A percentile compares a stretch with the other conserved stretches of the same genome.
Evolutionary conservation across 2,113 vertebrate species (phyloP).

Genomic region (Puma concolor): DNA sequence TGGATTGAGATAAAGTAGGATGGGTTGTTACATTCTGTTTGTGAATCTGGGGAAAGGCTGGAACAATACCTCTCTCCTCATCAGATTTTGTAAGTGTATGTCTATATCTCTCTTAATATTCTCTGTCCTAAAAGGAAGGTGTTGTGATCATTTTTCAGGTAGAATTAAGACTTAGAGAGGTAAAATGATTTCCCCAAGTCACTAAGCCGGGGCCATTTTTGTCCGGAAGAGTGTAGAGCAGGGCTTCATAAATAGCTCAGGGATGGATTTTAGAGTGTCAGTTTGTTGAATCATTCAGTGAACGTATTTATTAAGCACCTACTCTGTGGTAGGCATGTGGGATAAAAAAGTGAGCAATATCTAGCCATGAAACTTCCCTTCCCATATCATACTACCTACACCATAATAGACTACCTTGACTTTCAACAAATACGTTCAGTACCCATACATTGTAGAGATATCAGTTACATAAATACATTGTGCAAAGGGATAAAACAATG

Average conservation of each 20-base stretch:
- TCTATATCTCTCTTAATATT: background rate
- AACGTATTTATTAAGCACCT: background rate
- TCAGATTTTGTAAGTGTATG: background rate
- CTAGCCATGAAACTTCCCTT: background rate
- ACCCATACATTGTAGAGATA: background rate
- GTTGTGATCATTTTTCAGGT: background rate
- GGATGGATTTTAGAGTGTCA: background rate
- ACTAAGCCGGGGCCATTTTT: background rate
- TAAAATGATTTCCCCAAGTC: background rate
- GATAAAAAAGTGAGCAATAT: background rate
- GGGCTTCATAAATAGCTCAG: background rate
- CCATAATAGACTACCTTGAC: background rate
- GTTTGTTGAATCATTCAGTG: background rate
- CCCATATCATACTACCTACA: too few relatives aligned
- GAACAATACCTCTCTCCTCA: background rate
- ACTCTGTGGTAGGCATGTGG: background rate
- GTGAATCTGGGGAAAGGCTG: background rate
- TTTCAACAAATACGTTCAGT: background rate
- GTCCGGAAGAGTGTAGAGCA: accelerated
- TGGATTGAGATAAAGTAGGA: accelerated
- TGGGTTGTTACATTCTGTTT: background rate
- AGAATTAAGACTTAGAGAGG: background rate
- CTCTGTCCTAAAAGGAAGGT: background rate
- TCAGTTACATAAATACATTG: background rate
- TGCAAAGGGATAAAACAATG: background rate